Percentiles rank a stretch among this genome's conserved stretches.
Conservation (phyloP, 1,140 invertebrate genomes). For the Ceratosolen fusciceps region DNA sequence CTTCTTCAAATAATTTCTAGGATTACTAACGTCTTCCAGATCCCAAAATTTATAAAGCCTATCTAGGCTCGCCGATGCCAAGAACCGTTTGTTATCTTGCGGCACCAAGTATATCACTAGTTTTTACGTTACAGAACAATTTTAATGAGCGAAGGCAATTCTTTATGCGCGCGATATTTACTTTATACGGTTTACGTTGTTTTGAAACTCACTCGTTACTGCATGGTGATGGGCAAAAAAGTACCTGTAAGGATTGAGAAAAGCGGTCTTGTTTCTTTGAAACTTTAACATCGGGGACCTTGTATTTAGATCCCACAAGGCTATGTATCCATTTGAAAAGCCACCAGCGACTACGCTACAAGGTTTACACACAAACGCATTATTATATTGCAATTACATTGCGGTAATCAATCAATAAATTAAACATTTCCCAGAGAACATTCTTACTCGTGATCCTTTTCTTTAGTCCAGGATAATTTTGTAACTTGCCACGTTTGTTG, state of each 20-base stretch:
- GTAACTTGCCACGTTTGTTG: conserved; percentile 66
- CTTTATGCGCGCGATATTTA: background rate
- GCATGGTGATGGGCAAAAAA: conserved; percentile 69
- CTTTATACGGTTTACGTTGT: background rate
- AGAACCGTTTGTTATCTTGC: conserved; percentile 61
- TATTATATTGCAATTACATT: conserved; percentile 8
- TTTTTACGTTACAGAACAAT: conserved; percentile 33
- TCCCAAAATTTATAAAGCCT: conserved; percentile 72
- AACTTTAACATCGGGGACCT: conserved; percentile 72
- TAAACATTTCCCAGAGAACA: conserved; percentile 25
- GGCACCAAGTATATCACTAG: conserved; percentile 65
- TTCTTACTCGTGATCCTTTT: conserved; percentile 63
- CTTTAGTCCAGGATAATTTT: conserved; percentile 69
- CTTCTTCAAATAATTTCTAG: conserved; percentile 58
- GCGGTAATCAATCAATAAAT: conserved; percentile 8
- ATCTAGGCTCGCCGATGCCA: conserved; percentile 69
- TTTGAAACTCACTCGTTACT: conserved; percentile 60
- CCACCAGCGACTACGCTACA: conserved; percentile 74
- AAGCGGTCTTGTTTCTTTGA: conserved; percentile 61
- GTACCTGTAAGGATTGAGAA: conserved; percentile 64
- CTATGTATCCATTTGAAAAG: conserved; percentile 77
- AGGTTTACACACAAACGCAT: conserved; percentile 8
- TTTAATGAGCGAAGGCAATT: background rate
- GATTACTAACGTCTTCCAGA: conserved; percentile 62
- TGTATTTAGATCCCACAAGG: conserved; percentile 73